Evolutionary conservation across 2,113 vertebrate species (phyloP), one percentile per base, ranked within the genome.

Genomic region (Miniopterus natalensis): DNA sequence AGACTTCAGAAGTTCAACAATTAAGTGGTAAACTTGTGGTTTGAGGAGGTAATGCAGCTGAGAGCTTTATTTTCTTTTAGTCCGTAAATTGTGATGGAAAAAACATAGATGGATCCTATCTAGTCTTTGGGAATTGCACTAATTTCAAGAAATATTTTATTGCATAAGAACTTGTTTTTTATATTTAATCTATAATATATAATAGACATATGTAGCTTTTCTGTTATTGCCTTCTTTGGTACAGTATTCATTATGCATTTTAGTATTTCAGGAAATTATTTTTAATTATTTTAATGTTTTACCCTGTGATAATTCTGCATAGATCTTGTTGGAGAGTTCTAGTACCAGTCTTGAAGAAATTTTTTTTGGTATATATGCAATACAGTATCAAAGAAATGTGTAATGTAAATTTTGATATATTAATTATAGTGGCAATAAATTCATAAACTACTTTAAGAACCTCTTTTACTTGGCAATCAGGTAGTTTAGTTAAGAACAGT

Each of bases 371-470:
- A 45, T 31, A 14, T 74, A 49, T 88, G 8, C 57, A 84, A 84
- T 80, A 90, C 13, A 79, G 3, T 84, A 84, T 84, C 23, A 80
- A 92, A 93, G 14, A 97, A 88, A 80, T 45, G 8, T 1, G 53
- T 71, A n/a, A 79, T 70, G 6, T 65, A 92, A 92, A 65, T 80
- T 68, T 89, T 80, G 10, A 81, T 53, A 2, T 66, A 40, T 71
- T 90, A n/a, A 45, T 73, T 85, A 61, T n/a, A 86, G 14, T 61
- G 2, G 4, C n/a, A 15, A 9, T 79, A 84, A 79, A 74, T 85
- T 74, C 65, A 90, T 73, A 77, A 71, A 89, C n/a, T 79, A 59
- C 25, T 36, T 36, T 53, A 80, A 94, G 25, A 53, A 80, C 49
- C 25, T 45, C 86, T 6, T 86, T 65, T 59, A 18, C 13, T 91